These are phyloP conservation scores for Hiodon alosoides DNA, from an alignment of 2,113 vertebrate genomes.

Conservation along the genomic window DNA sequence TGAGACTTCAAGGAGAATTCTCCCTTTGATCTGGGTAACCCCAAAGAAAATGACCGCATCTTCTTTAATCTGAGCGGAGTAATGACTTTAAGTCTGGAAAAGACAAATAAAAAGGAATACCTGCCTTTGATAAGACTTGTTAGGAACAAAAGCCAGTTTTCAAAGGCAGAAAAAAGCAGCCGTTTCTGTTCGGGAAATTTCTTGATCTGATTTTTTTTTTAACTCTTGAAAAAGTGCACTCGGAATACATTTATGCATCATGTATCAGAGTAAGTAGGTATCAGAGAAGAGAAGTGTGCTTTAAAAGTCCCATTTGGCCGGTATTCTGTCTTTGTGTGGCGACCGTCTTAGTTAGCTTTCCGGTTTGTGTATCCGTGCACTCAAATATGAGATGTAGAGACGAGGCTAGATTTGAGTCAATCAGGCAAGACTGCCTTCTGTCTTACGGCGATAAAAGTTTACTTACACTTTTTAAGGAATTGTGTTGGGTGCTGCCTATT, in stretches of 20 bases:
- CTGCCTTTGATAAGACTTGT: slow-evolving; percentile 81
- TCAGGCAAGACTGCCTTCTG: not conserved
- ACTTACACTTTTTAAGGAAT: too few relatives aligned
- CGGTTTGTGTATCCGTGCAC: slow-evolving; percentile 39
- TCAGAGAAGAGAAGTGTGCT: slow-evolving; percentile 56
- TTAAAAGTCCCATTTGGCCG: slow-evolving; percentile 67
- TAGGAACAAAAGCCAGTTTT: slow-evolving; percentile 77
- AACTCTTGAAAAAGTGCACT: slow-evolving; percentile 69
- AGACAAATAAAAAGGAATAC: slow-evolving; percentile 82
- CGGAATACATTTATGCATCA: slow-evolving; percentile 65
- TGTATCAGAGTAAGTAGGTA: slow-evolving; percentile 43
- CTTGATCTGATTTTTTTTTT: slow-evolving; percentile 16
- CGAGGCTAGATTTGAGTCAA: not conserved
- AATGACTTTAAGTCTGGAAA: slow-evolving; percentile 80
- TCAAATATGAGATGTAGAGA: too few relatives aligned
- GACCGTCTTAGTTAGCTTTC: slow-evolving; percentile 61
- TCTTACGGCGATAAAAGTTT: not conserved
- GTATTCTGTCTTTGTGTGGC: slow-evolving; percentile 56
- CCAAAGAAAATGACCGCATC: slow-evolving; percentile 74
- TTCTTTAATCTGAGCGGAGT: slow-evolving; percentile 76
- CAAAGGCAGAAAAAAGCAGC: slow-evolving; percentile 72
- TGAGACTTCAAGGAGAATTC: slow-evolving; percentile 77
- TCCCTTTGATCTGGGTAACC: slow-evolving; percentile 73
- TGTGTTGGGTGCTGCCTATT: too few relatives aligned
- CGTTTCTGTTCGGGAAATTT: slow-evolving; percentile 68